These are phyloP conservation scores for Gadopsis bispinosus DNA, from an alignment of 2,797 vertebrate genomes.

Conservation along the genomic window DNA sequence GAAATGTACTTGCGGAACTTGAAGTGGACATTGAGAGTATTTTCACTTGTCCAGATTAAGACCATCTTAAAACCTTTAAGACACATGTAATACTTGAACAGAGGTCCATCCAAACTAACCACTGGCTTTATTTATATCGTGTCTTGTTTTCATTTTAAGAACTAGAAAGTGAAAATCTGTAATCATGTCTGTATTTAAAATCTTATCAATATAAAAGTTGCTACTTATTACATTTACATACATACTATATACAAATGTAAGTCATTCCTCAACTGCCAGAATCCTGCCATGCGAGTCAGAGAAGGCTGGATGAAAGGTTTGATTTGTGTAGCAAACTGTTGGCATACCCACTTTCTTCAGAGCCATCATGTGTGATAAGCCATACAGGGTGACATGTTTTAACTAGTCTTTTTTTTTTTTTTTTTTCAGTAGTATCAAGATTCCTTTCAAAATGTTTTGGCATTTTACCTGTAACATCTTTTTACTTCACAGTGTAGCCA, in stretches of 20 bases:
- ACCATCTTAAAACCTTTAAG: background rate
- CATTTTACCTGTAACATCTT: constrained; percentile 18
- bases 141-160: background rate
- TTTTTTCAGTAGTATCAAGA: constrained; percentile 1
- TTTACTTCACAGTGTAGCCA: constrained; percentile 36
- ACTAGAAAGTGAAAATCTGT: background rate
- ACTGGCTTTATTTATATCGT: background rate
- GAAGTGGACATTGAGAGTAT: background rate
- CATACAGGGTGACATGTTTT: constrained; percentile 20
- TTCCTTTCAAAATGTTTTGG: constrained; percentile 23
- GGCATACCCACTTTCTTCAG: background rate
- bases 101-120: constrained; percentile 2
- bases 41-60: background rate
- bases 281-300: background rate
- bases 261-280: constrained; percentile 33
- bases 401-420: constrained; percentile 5
- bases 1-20: constrained; percentile 18
- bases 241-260: background rate
- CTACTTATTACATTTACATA: constrained; percentile 15
- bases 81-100: background rate
- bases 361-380: constrained; percentile 17
- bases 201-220: background rate
- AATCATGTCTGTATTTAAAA: constrained; percentile 15
- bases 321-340: background rate
- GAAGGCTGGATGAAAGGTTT: background rate